phyloP scores from a whole-genome alignment of 1,140 invertebrate species.

The Bombyx mandarina region DNA sequence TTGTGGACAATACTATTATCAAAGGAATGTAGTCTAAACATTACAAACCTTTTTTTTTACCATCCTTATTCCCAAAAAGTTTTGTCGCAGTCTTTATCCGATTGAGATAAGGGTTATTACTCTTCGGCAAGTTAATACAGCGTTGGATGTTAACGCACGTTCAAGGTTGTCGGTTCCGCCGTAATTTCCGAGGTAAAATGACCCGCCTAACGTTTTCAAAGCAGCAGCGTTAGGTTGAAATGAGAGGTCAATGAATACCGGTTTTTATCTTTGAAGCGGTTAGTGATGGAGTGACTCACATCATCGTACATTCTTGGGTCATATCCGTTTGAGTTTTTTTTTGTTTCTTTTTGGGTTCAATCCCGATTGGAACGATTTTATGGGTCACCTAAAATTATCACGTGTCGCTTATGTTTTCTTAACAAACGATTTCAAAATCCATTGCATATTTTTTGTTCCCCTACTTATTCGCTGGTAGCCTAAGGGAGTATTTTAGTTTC shows the following conservation, averaged over 20 bases:
- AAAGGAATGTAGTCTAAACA: conserved; percentile 55
- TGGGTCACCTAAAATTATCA: conserved; percentile 15
- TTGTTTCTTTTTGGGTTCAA: conserved; percentile 36
- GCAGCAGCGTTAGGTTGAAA: conserved; percentile 12
- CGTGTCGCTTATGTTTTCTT: no score
- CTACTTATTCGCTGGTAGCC: no score
- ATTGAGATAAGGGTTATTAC: no score
- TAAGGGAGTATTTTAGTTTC: no score
- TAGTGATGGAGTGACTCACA: conserved; percentile 57
- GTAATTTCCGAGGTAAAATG: conserved; percentile 19
- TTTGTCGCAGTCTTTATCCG: no score
- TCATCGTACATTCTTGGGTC: conserved; percentile 55
- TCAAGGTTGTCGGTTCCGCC: conserved; percentile 1
- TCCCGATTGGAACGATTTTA: conserved; percentile 32
- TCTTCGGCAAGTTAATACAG: no score
- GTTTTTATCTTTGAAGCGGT: conserved; percentile 43
- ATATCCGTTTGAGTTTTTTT: conserved; percentile 51
- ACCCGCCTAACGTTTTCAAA: conserved; percentile 9
- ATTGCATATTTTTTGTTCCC: no score
- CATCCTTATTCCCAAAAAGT: conserved; percentile 1
- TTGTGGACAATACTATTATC: conserved; percentile 41
- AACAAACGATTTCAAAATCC: no score
- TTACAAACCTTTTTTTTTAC: conserved; percentile 23
- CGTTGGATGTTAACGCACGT: no score
- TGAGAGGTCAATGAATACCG: conserved; percentile 19